Percentiles rank a stretch among this genome's conserved stretches.
Conservation (phyloP, 2,113 vertebrate genomes). For the Cyphomyrus discorhynchus region DNA sequence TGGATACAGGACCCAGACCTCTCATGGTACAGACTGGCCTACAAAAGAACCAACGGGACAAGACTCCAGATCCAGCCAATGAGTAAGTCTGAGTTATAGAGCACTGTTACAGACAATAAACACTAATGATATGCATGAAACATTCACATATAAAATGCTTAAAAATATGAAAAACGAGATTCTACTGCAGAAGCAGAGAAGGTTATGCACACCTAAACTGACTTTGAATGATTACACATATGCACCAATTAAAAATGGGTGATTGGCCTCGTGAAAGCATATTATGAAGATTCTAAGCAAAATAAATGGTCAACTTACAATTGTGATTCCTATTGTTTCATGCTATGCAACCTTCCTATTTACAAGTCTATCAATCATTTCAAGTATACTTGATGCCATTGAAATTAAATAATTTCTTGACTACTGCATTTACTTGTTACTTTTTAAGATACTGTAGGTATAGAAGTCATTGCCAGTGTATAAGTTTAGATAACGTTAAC, state of each 20-base stretch:
- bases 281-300: background rate
- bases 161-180: background rate
- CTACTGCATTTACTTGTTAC: background rate
- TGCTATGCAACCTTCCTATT: background rate
- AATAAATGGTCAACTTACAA: background rate
- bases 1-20: slow-evolving; percentile 84
- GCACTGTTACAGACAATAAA: too few species aligned
- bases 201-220: background rate
- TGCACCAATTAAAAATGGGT: background rate
- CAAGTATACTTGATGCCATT: background rate
- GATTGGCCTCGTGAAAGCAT: background rate
- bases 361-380: background rate
- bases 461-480: background rate
- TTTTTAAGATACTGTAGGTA: background rate
- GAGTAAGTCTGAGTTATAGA: slow-evolving; percentile 39
- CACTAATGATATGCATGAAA: background rate
- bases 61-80: slow-evolving; percentile 41
- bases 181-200: background rate
- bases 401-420: background rate
- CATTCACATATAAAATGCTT: background rate
- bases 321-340: background rate
- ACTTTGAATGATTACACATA: background rate
- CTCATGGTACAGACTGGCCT: slow-evolving; percentile 68
- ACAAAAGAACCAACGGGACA: slow-evolving; percentile 46
- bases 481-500: background rate